Evolutionary conservation across 1,140 invertebrate genomes (phyloP), one percentile per base, ranked within the genome.

Genomic region (Neodiprion lecontei): DNA sequence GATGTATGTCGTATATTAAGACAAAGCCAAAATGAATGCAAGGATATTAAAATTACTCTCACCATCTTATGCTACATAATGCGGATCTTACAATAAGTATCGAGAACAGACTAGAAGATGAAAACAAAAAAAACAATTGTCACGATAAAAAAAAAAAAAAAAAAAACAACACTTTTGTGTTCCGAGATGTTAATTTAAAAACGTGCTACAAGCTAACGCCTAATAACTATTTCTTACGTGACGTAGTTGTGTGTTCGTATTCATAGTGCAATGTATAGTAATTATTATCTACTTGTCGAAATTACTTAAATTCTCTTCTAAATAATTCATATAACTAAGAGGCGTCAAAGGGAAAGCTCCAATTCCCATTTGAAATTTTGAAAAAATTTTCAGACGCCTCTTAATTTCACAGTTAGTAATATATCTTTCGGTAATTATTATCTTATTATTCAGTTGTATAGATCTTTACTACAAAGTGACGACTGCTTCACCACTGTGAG

Each of bases 321-420:
- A 8, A 21, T 40, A 23, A 40, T 61, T 61, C n/a, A 28, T 48
- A 66, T 67, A 67, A 47, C 72, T 67, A 73, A 67, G 28, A 73
- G 72, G 28, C 67, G 67, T 12, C 72, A 67, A 73, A 14, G 66
- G 68, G 9, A 73, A n/a, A 1, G 68, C 12, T 67, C 5, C 67
- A 68, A 48, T 67, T 40, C 5, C 28, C 28, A 2, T 5, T 40
- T 3, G 28, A n/a, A 49, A 72, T 67, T 11, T 7, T 7, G 69
- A 75, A 77, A 66, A 77, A 66, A 75, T 72, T 75, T 14, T 69
- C 53, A 49, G 71, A 75, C 77, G 77, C 61, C 79, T 40, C 28
- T 40, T 40, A 40, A 40, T 40, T 40, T 40, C 28, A 40, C 28
- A 40, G 28, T 40, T 40, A 40, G 28, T 40, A 40, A 40, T 5